A percentile compares a stretch with the other conserved stretches of the same genome.
Conservation (phyloP, 2,888 invertebrate genomes). For the Cybosia mesomella region DNA sequence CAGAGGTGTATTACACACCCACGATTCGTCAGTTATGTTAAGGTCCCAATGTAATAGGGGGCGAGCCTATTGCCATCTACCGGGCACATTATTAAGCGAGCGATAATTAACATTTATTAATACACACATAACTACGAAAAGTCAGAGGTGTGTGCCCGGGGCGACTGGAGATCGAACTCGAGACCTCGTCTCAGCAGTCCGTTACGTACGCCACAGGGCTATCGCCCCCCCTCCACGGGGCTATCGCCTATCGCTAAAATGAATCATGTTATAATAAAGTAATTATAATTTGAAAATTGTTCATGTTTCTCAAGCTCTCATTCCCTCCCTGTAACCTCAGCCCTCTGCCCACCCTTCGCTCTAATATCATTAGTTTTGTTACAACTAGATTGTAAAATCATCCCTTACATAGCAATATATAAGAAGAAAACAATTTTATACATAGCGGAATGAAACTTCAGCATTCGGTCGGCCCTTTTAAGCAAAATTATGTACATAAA, state of each 20-base stretch:
- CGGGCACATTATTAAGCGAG: too few species aligned
- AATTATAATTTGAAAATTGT: not conserved
- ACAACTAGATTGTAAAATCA: slow-evolving; percentile 15
- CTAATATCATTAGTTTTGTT: not conserved
- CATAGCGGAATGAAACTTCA: slow-evolving; percentile 32
- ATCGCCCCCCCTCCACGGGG: too few species aligned
- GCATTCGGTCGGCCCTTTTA: slow-evolving; percentile 30
- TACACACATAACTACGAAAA: too few species aligned
- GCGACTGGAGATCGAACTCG: too few species aligned
- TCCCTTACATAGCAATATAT: slow-evolving; percentile 18
- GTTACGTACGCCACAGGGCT: too few species aligned
- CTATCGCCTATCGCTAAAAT: not conserved
- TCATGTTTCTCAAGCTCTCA: not conserved
- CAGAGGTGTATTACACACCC: too few species aligned
- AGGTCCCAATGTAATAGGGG: too few species aligned
- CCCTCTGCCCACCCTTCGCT: not conserved
- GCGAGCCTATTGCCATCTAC: too few species aligned
- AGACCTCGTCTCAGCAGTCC: too few species aligned
- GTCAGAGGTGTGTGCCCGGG: too few species aligned
- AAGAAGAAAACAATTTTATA: slow-evolving; percentile 21
- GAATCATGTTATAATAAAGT: not conserved
- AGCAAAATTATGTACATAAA: slow-evolving; percentile 10
- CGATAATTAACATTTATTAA: too few species aligned
- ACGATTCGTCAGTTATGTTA: too few species aligned
- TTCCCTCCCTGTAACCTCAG: not conserved